A percentile compares a stretch with the other conserved stretches of the same genome.
phyloP scores from a whole-genome alignment of 2,888 invertebrate species.

The Coelopa pilipes region DNA sequence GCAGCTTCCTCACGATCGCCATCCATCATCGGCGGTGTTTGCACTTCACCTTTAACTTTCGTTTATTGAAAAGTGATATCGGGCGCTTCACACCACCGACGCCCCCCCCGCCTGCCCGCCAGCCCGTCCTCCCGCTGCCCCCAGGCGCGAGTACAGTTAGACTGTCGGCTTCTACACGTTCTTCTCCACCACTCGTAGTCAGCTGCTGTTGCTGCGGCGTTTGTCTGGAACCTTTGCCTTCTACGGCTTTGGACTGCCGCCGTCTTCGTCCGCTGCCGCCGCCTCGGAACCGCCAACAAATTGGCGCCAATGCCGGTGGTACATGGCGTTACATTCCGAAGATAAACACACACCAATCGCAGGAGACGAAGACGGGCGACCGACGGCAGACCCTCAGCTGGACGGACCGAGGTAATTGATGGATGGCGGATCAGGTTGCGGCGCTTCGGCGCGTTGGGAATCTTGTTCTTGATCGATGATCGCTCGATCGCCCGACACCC shows the following conservation, averaged over 20 bases:
- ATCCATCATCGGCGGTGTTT: conserved; percentile 26
- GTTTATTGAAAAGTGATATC: conserved; percentile 44
- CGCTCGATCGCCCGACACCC: too few species aligned
- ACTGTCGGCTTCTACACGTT: conserved; percentile 6
- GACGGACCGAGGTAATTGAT: background rate
- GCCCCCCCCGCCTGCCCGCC: background rate
- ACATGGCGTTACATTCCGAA: too few species aligned
- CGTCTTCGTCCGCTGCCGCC: background rate
- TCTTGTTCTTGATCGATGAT: too few species aligned
- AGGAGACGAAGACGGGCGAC: too few species aligned
- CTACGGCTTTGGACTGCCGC: background rate
- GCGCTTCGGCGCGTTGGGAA: too few species aligned
- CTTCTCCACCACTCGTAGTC: background rate
- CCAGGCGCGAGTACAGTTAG: background rate
- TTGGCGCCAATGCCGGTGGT: conserved; percentile 33
- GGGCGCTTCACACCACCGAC: conserved; percentile 29
- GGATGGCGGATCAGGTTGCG: background rate
- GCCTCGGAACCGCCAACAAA: conserved; percentile 11
- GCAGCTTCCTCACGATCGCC: background rate
- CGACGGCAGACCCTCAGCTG: background rate
- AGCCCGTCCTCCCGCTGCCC: background rate
- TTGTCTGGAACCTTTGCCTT: background rate
- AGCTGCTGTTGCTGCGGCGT: background rate
- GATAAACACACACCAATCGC: background rate
- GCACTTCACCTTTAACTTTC: conserved; percentile 47